Evolutionary conservation across 2,888 invertebrate genomes (phyloP), one percentile per base, ranked within the genome.

Genomic region (Mystacides longicornis): DNA sequence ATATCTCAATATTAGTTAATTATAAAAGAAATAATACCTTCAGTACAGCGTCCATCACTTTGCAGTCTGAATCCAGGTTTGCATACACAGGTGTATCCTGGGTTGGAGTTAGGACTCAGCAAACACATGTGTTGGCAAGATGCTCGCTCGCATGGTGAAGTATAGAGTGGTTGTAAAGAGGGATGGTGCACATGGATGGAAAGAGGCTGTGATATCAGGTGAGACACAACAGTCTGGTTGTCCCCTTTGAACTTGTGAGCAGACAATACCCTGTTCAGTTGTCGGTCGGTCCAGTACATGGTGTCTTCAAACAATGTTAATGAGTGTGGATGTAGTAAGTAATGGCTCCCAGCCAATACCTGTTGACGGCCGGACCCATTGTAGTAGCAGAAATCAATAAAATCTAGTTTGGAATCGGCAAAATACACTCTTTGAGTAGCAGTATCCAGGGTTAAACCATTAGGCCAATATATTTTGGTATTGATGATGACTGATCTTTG

Each of bases 401-500:
- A 98, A 69, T 98, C 98, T 31, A 99, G 73, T 67, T 97, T 94
- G 0, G 94, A 94, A 71, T 99, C 98, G 0, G 96, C 96, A 68
- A 98, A 99, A 72, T 99, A 99, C 0, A 99, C 86, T 49, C 97
- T 75, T 66, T 89, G 87, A 1, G 89, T 96, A 0, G 97, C 89
- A 19, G 93, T 89, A 67, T 99, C 99, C 2, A 99, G 73, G 0
- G 98, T 93, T n/a, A 99, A 74, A 0, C 97, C 97, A 68, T 97
- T 98, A 0, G 98, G 98, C 97, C 97, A 98, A 73, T 93, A 97
- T 59, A 99, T 93, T 69, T 96, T 96, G 0, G 93, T 93, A 45
- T 85, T 89, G 49, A 97, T 89, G 51, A 97, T 93, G 0, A 86
- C 84, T 18, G 81, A 81, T 3, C 96, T 81, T 65, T 87, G 86